Conservation (phyloP, 2,888 invertebrate species). For the Phengaris arion region DNA sequence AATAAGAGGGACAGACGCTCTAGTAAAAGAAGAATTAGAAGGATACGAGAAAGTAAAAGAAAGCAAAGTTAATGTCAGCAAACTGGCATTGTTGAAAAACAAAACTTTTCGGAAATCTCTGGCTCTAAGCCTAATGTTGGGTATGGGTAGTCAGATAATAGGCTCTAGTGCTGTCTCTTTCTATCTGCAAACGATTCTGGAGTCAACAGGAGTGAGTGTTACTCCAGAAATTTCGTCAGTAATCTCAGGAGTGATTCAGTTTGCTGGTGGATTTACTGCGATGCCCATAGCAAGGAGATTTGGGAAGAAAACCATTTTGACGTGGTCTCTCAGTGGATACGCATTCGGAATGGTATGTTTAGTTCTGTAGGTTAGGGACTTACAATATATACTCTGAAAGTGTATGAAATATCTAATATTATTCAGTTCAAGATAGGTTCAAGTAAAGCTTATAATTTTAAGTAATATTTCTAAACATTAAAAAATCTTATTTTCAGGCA, state of each 20-base stretch:
- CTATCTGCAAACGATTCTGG: slow-evolving; percentile 55
- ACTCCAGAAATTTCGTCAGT: slow-evolving; percentile 51
- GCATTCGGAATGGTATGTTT: slow-evolving; percentile 44
- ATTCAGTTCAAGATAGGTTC: too few relatives aligned
- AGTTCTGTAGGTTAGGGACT: not conserved
- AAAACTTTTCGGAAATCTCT: slow-evolving; percentile 43
- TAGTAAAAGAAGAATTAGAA: slow-evolving; percentile 52
- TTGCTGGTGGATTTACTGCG: slow-evolving; percentile 50
- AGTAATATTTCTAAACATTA: too few relatives aligned
- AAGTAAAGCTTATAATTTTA: too few relatives aligned
- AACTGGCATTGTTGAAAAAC: slow-evolving; percentile 41
- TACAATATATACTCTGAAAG: not conserved
- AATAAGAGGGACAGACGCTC: not conserved
- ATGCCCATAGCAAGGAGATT: slow-evolving; percentile 48
- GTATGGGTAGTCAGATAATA: slow-evolving; percentile 42
- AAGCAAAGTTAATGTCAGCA: slow-evolving; percentile 32
- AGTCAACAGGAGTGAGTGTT: slow-evolving; percentile 50
- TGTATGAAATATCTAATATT: not conserved
- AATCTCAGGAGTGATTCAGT: slow-evolving; percentile 52
- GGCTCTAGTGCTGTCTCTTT: slow-evolving; percentile 53
- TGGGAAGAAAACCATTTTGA: slow-evolving; percentile 49
- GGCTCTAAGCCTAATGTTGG: slow-evolving; percentile 39
- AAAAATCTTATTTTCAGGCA: slow-evolving; percentile 12
- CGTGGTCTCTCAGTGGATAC: slow-evolving; percentile 41
- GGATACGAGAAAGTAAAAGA: slow-evolving; percentile 43